Conservation (phyloP, 2,888 invertebrate species). For the Spisula subtruncata region DNA sequence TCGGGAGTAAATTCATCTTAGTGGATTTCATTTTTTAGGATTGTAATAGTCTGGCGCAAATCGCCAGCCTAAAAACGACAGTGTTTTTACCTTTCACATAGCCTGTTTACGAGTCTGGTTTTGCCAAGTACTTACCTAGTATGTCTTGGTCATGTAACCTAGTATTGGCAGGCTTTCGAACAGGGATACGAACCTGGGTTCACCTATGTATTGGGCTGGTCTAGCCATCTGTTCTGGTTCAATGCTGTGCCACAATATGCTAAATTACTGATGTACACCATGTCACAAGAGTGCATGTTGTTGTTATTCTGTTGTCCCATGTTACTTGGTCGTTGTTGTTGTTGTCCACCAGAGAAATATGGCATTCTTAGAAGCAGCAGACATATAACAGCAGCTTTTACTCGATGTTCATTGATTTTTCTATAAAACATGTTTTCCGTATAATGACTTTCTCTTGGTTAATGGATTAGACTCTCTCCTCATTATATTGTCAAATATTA, state of each 20-base stretch:
- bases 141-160: too few relatives aligned
- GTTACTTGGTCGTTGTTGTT: not conserved
- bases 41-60: too few relatives aligned
- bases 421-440: constrained; percentile 51
- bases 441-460: constrained; percentile 50
- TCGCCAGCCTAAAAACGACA: too few relatives aligned
- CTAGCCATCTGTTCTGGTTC: too few relatives aligned
- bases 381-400: not conserved
- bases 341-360: constrained; percentile 1
- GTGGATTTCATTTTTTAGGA: too few relatives aligned
- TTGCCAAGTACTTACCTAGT: too few relatives aligned
- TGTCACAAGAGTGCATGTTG: not conserved
- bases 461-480: constrained; percentile 46
- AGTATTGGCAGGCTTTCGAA: too few relatives aligned
- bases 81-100: too few relatives aligned
- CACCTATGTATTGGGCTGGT: too few relatives aligned
- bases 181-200: too few relatives aligned
- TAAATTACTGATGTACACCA: not conserved
- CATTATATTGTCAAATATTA: constrained; percentile 53
- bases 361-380: not conserved
- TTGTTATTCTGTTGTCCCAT: not conserved
- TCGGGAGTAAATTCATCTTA: too few relatives aligned
- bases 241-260: not conserved
- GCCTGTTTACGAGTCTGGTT: too few relatives aligned
- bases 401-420: constrained; percentile 41